Evolutionary conservation across 2,797 vertebrate species (phyloP).

Genomic region (Iguana delicatissima): DNA sequence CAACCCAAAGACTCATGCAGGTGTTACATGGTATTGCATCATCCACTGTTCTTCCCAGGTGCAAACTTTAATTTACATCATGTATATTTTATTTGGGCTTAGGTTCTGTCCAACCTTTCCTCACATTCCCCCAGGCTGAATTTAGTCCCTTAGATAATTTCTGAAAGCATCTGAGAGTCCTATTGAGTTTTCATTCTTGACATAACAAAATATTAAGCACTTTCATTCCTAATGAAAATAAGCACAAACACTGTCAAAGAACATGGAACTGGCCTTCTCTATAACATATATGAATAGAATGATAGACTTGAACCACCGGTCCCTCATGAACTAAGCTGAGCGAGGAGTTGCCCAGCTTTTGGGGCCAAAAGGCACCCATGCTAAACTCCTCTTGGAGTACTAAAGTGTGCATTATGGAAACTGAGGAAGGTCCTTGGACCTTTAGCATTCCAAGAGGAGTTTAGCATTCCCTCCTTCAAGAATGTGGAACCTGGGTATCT

Average conservation of each 20-base stretch:
- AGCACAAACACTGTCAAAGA: neutral
- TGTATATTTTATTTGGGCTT: too few species aligned
- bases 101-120: too few species aligned
- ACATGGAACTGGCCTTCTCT: neutral
- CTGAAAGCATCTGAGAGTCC: neutral
- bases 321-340: too few species aligned
- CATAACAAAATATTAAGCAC: neutral
- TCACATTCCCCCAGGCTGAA: neutral
- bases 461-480: neutral
- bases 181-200: neutral
- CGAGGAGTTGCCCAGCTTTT: too few species aligned
- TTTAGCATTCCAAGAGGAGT: neutral
- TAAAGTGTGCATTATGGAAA: neutral
- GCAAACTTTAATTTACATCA: too few species aligned
- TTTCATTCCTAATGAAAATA: neutral
- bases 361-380: too few species aligned
- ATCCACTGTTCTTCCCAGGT: too few species aligned
- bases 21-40: too few species aligned
- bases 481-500: neutral
- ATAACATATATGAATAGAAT: neutral
- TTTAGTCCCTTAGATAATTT: too few species aligned
- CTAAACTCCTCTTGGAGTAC: too few species aligned
- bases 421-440: neutral
- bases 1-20: too few species aligned
- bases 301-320: neutral